Evolutionary conservation across 2,113 vertebrate genomes (phyloP), one percentile per base, ranked within the genome.

Genomic region (Sphaerodactylus townsendi): DNA sequence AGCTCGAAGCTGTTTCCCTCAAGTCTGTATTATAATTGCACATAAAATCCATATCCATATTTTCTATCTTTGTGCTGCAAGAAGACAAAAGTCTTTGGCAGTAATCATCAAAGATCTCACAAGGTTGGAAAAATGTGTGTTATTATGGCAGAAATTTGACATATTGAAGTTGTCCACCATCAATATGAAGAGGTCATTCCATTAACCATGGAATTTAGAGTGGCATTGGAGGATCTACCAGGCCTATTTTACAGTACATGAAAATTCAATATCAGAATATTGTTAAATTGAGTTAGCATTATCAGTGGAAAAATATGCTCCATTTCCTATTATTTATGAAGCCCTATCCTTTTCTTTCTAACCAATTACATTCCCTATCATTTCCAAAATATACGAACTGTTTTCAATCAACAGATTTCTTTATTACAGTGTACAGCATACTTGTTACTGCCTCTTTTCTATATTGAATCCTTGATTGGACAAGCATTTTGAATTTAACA

Each of bases 381-480:
- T 99, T 99, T 99, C 97, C 97, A 98, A 99, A 99, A 99, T 98
- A 98, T 97, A 98, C 98, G 98, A 99, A 99, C 98, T 99, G 98
- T 99, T 99, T 99, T 99, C 98, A 99, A 99, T 99, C 98, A 99
- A 98, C 98, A 98, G 97, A 98, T 97, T 98, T 98, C 96, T 96
- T 97, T 97, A 97, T 98, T 98, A 97, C 96, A 97, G 97, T 96
- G 84, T 97, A 95, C 96, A 96, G 97, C 96, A 96, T 95, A 96
- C 96, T 96, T 96, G 97, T 96, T 97, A 96, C 93, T 94, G 95
- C 93, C 96, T 97, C 95, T 95, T 95, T 96, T 93, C 95, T 96
- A 95, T 96, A 96, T 94, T 95, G 96, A 97, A 97, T 96, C 95
- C 95, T 97, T 97, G 97, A 97, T 96, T 97, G 96, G 96, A 96